Evolutionary conservation across 2,888 invertebrate species (phyloP), one percentile per base, ranked within the genome.

Genomic region (Melikaiella ostensackeni): DNA sequence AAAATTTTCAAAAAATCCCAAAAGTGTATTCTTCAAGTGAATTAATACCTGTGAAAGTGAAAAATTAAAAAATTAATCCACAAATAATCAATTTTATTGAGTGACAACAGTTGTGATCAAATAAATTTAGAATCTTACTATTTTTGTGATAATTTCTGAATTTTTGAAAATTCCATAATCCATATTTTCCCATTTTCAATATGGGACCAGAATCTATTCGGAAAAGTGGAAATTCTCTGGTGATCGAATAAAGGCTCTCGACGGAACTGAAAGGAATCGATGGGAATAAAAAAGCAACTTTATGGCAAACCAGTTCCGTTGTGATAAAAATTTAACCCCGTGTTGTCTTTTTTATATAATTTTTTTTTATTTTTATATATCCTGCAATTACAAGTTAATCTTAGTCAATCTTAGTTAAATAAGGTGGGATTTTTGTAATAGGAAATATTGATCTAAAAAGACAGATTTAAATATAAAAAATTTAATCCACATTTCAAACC

Each of bases 211-310:
- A 24, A 24, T 24, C 13, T 13, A 57, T 42, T 42, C 6, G 8
- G 8, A 46, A 46, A 30, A 9, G 42, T 66, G 16, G 27, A 27
- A 70, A 46, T 50, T n/a, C 5, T 50, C 30, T 50, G 4, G 27
- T 70, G 8, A n/a, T n/a, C 8, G 21, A 42, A 50, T 70, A 62
- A n/a, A 33, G 16, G 1, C 77, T 76, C 76, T 35, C 77, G 70
- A 79, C 33, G 66, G 74, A 75, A 42, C 42, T 70, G 62, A 30
- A 77, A 66, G 66, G 21, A 77, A 74, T 50, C 74, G 27, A 66
- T 50, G 9, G 16, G 62, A 16, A 21, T 19, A 35, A 63, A 63
- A 63, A 63, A 33, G 27, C 19, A 66, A 46, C 66, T 42, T 66
- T 66, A 27, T 27, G 19, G 16, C 16, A 66, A 66, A 66, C 66